These are phyloP conservation scores for Labia minor DNA, from an alignment of 2,888 invertebrate genomes.

Conservation along the genomic window DNA sequence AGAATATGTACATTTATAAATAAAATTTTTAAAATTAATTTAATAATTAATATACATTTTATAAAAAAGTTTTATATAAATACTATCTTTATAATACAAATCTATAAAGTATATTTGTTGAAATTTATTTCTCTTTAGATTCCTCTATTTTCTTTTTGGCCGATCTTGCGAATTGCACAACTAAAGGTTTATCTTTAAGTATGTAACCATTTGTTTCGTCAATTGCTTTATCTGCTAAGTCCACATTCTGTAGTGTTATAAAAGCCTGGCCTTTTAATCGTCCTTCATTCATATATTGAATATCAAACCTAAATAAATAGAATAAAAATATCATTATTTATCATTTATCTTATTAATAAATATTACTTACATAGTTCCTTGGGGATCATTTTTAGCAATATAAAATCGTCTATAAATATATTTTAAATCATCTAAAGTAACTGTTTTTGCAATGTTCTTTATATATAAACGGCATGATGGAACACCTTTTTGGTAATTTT, in stretches of 20 bases:
- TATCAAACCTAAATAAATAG: conserved; percentile 48
- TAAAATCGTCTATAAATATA: conserved; percentile 63
- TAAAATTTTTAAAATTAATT: too few relatives aligned
- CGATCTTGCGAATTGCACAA: conserved; percentile 72
- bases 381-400: conserved; percentile 36
- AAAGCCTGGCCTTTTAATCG: conserved; percentile 96
- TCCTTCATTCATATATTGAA: conserved; percentile 84
- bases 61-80: too few relatives aligned
- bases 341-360: too few relatives aligned
- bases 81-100: too few relatives aligned
- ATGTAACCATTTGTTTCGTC: conserved; percentile 79
- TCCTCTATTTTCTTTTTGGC: conserved; percentile 27
- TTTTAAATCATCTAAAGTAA: conserved; percentile 60
- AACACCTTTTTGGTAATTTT: conserved; percentile 72
- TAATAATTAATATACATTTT: too few relatives aligned
- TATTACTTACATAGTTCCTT: conserved; percentile 33
- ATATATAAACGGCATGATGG: conserved; percentile 79
- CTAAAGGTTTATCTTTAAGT: conserved; percentile 78
- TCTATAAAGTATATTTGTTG: not conserved
- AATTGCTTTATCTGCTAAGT: conserved; percentile 60
- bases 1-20: too few relatives aligned
- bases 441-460: conserved; percentile 78
- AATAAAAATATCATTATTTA: conserved; percentile 29
- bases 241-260: conserved; percentile 63
- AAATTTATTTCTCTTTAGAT: not conserved